Base-by-base conservation (phyloP, 2,113 vertebrate species). In the Gila orcuttii region DNA sequence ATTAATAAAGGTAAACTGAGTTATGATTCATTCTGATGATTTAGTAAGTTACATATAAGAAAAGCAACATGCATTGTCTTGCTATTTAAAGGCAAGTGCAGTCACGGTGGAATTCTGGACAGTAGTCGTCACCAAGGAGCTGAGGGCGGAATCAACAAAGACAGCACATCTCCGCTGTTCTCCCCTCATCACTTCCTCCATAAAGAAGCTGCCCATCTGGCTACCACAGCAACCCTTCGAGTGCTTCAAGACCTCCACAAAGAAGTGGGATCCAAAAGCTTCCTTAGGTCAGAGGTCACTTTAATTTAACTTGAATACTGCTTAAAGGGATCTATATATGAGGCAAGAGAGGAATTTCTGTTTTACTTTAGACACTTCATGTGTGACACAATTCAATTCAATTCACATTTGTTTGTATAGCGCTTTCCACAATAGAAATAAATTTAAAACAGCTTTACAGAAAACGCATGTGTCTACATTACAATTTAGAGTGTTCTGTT, bases 121-220 rank as follows among this genome's bases (percentile, higher is more conserved):
- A 92, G 86, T 55, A 97, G 96, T 86, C 92, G 94, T 68, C 69
- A 88, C 62, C 86, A 85, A 52, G 93, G 90, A 0, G 95, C 96
- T 17, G 93, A 90, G 78, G 96, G 97, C 3, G 96, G 97, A 79
- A 97, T 97, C 91, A 97, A 96, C 91, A 97, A 97, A 86, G 96
- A 97, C 86, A 97, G 95, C 89, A 94, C 94, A 0, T 96, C 95
- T 1, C 91, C 93, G 0, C 3, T 96, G 31, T 96, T 96, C 91
- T 97, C 96, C 45, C 96, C 96, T 0, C 96, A 97, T 87, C 94
- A 97, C 85, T 92, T 90, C 83, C 94, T 96, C 75, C 96, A 97
- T 60, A 81, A 62, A 5, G 90, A 94, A 77, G 96, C 97, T 0
- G 95, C 96, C 1, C 23, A 75, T 10, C 85, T 97, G 64, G 97